Evolutionary conservation across 1,140 invertebrate genomes (phyloP), one percentile per base, ranked within the genome.

Genomic region (Popillia japonica): DNA sequence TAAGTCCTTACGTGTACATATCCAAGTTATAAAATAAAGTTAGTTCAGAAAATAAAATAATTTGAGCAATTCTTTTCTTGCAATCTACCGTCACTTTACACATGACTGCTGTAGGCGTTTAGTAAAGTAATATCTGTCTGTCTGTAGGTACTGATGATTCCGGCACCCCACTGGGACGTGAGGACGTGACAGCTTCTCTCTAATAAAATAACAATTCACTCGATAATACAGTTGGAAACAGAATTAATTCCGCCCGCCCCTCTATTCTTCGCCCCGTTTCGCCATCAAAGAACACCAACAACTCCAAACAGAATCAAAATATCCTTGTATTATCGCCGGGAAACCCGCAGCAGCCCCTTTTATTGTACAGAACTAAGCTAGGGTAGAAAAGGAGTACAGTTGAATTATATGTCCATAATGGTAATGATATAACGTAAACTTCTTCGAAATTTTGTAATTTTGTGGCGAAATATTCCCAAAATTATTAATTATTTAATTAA

Each of bases 201-300:
- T 77, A 77, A 77, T 77, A 77, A 77, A 77, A 77, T 77, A 77
- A 77, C 76, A 77, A 77, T 77, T 72, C 76, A 77, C 44, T 72
- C 76, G 41, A 72, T 77, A 77, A 77, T 77, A 72, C 76, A 72
- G 68, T 64, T 44, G 76, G 68, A 72, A 77, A 72, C 59, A 34
- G 76, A 77, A 77, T 77, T 72, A 72, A 68, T 77, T 77, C 76
- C 76, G 44, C 76, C 76, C 61, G 72, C 76, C 76, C 76, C 44
- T 77, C 27, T 34, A 76, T 44, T 23, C 74, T 7, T 59, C 55
- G 14, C 75, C 48, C 75, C 42, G 27, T 17, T 48, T 11, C 27
- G 61, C 48, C 40, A 75, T 61, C 75, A 76, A 76, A 76, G 75
- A 76, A 76, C 75, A 76, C 75, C 75, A 76, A 76, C 75, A 76